phyloP scores from a whole-genome alignment of 30 jellyfish, hydroid and myxozoan genomes.

The Catostylus mosaicus region DNA sequence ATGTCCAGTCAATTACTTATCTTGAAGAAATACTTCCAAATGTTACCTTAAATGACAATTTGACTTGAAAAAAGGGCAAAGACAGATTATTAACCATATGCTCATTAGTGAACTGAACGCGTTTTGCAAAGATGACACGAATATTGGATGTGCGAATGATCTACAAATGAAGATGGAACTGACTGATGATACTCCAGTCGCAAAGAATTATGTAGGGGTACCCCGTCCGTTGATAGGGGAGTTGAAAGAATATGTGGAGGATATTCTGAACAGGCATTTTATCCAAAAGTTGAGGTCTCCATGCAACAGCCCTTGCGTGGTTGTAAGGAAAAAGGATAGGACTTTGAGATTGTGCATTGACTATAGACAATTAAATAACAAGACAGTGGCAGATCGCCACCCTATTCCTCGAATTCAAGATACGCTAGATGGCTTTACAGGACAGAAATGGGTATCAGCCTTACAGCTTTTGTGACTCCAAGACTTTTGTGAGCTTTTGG shows the following conservation, averaged over 20 bases:
- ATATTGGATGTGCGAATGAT: conserved; percentile 25
- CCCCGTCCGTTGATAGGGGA: conserved; percentile 33
- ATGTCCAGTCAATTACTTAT: no score
- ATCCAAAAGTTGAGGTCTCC: conserved; percentile 38
- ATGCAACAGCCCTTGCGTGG: conserved; percentile 34
- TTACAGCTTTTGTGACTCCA: conserved; percentile 30
- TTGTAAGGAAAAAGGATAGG: conserved; percentile 37
- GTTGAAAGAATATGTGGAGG: conserved; percentile 32
- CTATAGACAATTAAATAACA: conserved; percentile 30
- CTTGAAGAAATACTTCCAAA: conserved; percentile 2
- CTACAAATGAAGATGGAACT: conserved; percentile 9
- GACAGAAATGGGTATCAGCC: conserved; percentile 42
- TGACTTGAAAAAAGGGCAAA: conserved; percentile 8
- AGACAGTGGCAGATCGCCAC: conserved; percentile 53
- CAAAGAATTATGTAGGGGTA: conserved; percentile 27
- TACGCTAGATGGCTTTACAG: conserved; percentile 31
- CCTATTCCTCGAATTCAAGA: conserved; percentile 53
- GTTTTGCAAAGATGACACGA: conserved; percentile 7
- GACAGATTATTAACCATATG: neutral
- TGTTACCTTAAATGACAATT: neutral
- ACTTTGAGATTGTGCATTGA: conserved; percentile 37
- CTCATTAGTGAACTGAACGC: conserved; percentile 4
- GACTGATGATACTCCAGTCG: conserved; percentile 29
- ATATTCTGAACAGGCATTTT: conserved; percentile 14
- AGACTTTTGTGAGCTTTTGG: conserved; percentile 49